Evolutionary conservation across 2,888 invertebrate genomes (phyloP).

Genomic region (Drosophila eohydei): DNA sequence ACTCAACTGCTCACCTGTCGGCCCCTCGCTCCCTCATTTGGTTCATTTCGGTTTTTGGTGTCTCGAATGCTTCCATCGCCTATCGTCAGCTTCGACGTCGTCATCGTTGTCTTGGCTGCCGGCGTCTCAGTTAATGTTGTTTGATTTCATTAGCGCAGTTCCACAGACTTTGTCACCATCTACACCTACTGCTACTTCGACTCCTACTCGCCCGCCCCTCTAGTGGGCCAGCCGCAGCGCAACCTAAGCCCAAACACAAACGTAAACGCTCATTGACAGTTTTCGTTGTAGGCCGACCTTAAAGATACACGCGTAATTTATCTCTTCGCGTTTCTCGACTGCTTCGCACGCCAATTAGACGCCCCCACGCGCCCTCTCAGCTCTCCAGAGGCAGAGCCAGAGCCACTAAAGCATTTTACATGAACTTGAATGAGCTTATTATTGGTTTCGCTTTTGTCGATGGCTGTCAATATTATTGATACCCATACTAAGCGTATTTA

Average conservation of each 20-base stretch:
- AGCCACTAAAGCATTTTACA: slow-evolving; percentile 62
- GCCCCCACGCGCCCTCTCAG: neutral
- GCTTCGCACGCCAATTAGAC: slow-evolving; percentile 73
- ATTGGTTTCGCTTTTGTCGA: slow-evolving; percentile 59
- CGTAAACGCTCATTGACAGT: slow-evolving; percentile 63
- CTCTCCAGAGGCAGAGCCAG: neutral
- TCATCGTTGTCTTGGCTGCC: slow-evolving; percentile 47
- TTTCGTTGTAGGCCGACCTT: slow-evolving; percentile 54
- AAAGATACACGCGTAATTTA: slow-evolving; percentile 71
- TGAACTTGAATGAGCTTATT: slow-evolving; percentile 79
- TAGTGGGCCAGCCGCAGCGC: neutral
- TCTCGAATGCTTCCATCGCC: slow-evolving; percentile 9
- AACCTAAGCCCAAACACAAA: slow-evolving; percentile 16
- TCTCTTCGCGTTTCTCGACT: slow-evolving; percentile 52
- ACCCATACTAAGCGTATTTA: slow-evolving; percentile 65
- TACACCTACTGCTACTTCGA: neutral
- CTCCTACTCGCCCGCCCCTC: neutral
- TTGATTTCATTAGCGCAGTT: slow-evolving; percentile 74
- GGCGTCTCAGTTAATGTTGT: slow-evolving; percentile 76
- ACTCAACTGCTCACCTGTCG: slow-evolving; percentile 71
- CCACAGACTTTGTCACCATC: slow-evolving; percentile 24
- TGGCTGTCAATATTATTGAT: slow-evolving; percentile 72
- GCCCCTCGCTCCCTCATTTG: slow-evolving; percentile 15
- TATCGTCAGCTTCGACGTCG: slow-evolving; percentile 17
- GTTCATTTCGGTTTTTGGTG: slow-evolving; percentile 8